Evolutionary conservation across 2,113 vertebrate species (phyloP).

Genomic region (Sceloporus tristichus): DNA sequence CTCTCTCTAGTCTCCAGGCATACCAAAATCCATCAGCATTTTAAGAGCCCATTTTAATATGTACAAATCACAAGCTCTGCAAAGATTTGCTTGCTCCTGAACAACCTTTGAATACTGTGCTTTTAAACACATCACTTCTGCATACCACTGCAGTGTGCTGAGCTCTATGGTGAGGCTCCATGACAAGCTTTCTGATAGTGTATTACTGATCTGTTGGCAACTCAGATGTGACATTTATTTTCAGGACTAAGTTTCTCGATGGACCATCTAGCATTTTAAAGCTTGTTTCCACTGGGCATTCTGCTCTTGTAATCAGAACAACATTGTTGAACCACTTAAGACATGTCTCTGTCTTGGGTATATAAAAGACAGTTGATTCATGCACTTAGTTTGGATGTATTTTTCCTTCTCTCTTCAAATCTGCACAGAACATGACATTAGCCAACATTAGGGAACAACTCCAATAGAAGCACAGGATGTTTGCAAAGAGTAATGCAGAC

Average conservation of each 20-base stretch:
- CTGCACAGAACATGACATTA: not conserved
- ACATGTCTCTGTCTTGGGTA: not conserved
- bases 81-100: not conserved
- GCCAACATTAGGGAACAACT: no score
- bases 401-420: not conserved
- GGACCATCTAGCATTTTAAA: not conserved
- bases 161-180: not conserved
- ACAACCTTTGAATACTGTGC: not conserved
- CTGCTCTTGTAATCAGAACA: not conserved
- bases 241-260: not conserved
- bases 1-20: not conserved
- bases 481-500: no score
- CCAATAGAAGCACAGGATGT: not conserved
- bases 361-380: not conserved
- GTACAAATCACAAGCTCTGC: not conserved
- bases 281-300: no score
- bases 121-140: not conserved
- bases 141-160: no score
- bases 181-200: not conserved
- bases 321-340: not conserved
- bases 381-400: not conserved
- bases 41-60: not conserved
- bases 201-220: not conserved
- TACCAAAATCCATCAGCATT: not conserved
- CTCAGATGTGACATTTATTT: not conserved